Conservation (phyloP, 2,797 vertebrate genomes). For the Danio aesculapii region DNA sequence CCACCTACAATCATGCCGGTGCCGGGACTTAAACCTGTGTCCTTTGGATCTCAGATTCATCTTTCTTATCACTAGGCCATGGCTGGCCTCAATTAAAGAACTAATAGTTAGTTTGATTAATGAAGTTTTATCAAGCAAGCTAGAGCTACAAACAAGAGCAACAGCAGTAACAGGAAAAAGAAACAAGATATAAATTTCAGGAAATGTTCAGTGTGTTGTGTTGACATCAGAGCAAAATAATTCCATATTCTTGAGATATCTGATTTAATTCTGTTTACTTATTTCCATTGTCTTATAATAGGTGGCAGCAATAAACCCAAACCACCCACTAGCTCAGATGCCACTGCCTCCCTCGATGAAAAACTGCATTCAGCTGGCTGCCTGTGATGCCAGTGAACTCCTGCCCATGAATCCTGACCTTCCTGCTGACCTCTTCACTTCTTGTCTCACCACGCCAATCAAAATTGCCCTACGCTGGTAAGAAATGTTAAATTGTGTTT, state of each 20-base stretch:
- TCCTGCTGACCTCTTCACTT: slow-evolving; percentile 96
- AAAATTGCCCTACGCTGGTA: slow-evolving; percentile 97
- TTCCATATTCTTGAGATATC: background rate
- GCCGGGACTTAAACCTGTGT: too few relatives aligned
- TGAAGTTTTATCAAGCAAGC: too few relatives aligned
- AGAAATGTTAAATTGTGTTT: slow-evolving; percentile 53
- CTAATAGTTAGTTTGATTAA: too few relatives aligned
- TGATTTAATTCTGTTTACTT: background rate
- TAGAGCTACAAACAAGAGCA: too few relatives aligned
- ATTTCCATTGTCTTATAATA: slow-evolving; percentile 68
- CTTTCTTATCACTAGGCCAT: too few relatives aligned
- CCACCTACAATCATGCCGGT: too few relatives aligned
- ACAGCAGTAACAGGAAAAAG: too few relatives aligned
- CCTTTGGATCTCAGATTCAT: too few relatives aligned
- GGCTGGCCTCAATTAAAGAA: too few relatives aligned
- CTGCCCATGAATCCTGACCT: slow-evolving; percentile 98
- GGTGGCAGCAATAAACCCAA: slow-evolving; percentile 98
- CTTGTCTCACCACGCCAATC: slow-evolving; percentile 97
- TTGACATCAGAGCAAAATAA: background rate
- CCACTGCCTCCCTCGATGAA: slow-evolving; percentile 97
- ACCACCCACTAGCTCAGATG: slow-evolving; percentile 96
- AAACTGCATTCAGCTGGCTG: slow-evolving; percentile 98
- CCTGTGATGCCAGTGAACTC: slow-evolving; percentile 93
- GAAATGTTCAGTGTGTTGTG: background rate
- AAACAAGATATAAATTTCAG: too few relatives aligned